Conservation (phyloP, 2,888 invertebrate species). For the Panopea generosa region DNA sequence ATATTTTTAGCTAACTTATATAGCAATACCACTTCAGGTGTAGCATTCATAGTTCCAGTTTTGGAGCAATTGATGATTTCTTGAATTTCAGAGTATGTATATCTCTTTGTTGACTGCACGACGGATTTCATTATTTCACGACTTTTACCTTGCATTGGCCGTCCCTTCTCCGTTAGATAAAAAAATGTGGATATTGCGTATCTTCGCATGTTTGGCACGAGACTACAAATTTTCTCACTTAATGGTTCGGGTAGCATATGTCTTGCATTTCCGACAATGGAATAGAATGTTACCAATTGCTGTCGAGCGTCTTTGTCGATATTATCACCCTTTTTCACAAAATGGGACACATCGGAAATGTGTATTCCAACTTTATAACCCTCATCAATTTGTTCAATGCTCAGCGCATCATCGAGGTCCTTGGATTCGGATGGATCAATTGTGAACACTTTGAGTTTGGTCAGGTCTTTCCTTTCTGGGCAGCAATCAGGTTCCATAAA, state of each 20-base stretch:
- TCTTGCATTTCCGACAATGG: slow-evolving; percentile 39
- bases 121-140: slow-evolving; percentile 38
- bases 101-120: slow-evolving; percentile 52
- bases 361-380: slow-evolving; percentile 66
- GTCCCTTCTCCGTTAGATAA: slow-evolving; percentile 49
- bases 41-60: slow-evolving; percentile 7
- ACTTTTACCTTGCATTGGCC: slow-evolving; percentile 27
- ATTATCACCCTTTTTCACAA: slow-evolving; percentile 54
- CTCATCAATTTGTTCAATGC: slow-evolving; percentile 39
- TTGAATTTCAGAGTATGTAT: slow-evolving; percentile 69
- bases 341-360: slow-evolving; percentile 70
- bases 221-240: slow-evolving; percentile 65
- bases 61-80: slow-evolving; percentile 48
- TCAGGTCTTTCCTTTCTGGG: slow-evolving; percentile 51
- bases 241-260: slow-evolving; percentile 74
- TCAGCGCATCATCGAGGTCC: slow-evolving; percentile 73
- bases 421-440: slow-evolving; percentile 66
- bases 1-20: slow-evolving; percentile 43
- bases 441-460: slow-evolving; percentile 57
- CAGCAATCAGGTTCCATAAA: slow-evolving; percentile 14
- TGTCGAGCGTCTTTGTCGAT: slow-evolving; percentile 68
- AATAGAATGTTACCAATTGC: slow-evolving; percentile 65
- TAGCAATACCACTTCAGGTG: slow-evolving; percentile 27
- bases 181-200: slow-evolving; percentile 71
- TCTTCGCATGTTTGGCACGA: slow-evolving; percentile 62